phyloP scores from a whole-genome alignment of 2,888 invertebrate species.

The Phalera bucephala region DNA sequence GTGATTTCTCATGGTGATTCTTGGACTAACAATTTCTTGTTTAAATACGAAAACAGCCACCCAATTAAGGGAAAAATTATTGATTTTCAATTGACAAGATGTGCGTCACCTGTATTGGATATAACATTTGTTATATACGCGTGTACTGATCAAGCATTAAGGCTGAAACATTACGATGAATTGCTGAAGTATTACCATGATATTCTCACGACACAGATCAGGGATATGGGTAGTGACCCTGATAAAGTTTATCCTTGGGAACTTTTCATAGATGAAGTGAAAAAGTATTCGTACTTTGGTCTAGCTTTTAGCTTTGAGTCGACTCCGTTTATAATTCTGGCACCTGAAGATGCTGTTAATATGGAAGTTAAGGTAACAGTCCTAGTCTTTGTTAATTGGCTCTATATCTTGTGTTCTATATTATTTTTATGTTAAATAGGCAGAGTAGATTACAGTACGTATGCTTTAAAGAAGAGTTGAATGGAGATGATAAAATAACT shows the following conservation, averaged over 20 bases:
- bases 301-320: slow-evolving; percentile 84
- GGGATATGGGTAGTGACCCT: slow-evolving; percentile 84
- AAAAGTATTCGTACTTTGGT: slow-evolving; percentile 81
- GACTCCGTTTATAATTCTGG: slow-evolving; percentile 80
- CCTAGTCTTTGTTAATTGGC: no score
- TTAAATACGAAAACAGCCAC: slow-evolving; percentile 52
- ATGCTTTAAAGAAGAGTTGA: no score
- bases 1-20: slow-evolving; percentile 88
- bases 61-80: slow-evolving; percentile 82
- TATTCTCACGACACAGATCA: slow-evolving; percentile 77
- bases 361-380: slow-evolving; percentile 79
- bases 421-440: no score
- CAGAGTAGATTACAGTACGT: no score
- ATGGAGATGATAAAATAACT: no score
- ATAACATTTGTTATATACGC: slow-evolving; percentile 79
- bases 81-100: slow-evolving; percentile 87
- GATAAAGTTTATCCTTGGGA: slow-evolving; percentile 76
- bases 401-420: no score
- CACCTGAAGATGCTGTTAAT: slow-evolving; percentile 81
- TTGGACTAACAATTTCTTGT: slow-evolving; percentile 90
- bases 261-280: slow-evolving; percentile 78
- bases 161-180: slow-evolving; percentile 82
- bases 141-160: slow-evolving; percentile 83
- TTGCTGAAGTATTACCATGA: slow-evolving; percentile 84
- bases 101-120: slow-evolving; percentile 82